phyloP scores from a whole-genome alignment of 2,113 vertebrate species.

The Camelus bactrianus region DNA sequence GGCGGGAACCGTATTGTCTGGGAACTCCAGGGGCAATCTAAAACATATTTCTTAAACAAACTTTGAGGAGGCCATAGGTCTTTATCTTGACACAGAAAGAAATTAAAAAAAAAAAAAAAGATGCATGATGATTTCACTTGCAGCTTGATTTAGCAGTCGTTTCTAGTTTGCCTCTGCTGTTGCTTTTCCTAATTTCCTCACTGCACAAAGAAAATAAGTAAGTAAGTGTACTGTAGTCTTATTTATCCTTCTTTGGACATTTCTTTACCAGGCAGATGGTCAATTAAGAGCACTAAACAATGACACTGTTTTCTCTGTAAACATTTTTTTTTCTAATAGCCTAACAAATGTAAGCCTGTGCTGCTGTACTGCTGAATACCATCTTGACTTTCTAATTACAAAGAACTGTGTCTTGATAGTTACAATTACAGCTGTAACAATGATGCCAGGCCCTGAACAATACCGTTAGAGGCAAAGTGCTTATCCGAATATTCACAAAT shows the following conservation, averaged over 20 bases:
- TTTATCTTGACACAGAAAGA: constrained; percentile 82
- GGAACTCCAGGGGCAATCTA: neutral
- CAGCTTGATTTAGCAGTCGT: constrained; percentile 87
- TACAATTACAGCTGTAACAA: constrained; percentile 93
- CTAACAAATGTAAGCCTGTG: constrained; percentile 92
- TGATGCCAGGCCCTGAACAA: constrained; percentile 89
- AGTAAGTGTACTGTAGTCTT: constrained; percentile 88
- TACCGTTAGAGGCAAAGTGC: constrained; percentile 89
- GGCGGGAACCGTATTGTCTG: neutral
- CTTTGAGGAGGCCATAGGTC: constrained; percentile 79
- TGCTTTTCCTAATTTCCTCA: constrained; percentile 88
- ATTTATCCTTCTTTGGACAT: constrained; percentile 93
- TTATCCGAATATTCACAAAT: constrained; percentile 91
- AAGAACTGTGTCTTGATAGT: constrained; percentile 92
- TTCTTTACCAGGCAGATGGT: constrained; percentile 92
- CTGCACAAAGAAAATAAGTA: constrained; percentile 90
- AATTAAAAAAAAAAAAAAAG: constrained; percentile 82
- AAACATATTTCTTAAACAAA: constrained; percentile 70
- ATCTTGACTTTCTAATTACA: constrained; percentile 94
- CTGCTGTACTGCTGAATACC: constrained; percentile 91
- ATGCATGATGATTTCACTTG: constrained; percentile 84
- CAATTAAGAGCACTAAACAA: constrained; percentile 94
- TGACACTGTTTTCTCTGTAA: constrained; percentile 93
- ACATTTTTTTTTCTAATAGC: constrained; percentile 93
- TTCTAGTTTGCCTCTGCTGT: constrained; percentile 84